These are phyloP conservation scores for Esox niger DNA, from an alignment of 2,113 vertebrate genomes.

Conservation along the genomic window DNA sequence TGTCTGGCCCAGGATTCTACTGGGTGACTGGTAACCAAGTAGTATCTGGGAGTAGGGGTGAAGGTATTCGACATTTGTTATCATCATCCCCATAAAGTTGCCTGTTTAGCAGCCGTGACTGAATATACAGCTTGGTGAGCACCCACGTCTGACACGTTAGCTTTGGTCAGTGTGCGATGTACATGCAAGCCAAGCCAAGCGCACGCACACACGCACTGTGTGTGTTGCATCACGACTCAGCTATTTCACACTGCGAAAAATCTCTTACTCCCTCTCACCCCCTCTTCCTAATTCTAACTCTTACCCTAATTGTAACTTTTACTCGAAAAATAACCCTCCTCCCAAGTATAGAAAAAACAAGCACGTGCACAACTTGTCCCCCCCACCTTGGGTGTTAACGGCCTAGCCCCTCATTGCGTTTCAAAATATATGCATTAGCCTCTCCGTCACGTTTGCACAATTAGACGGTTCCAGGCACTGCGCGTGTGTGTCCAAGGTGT, in stretches of 20 bases:
- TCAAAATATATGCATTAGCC: constrained; percentile 37
- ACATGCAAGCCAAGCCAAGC: constrained; percentile 56
- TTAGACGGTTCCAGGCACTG: constrained; percentile 23
- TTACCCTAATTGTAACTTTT: too few relatives aligned
- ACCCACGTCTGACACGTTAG: too few relatives aligned
- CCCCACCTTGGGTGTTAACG: constrained; percentile 11
- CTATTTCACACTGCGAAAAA: not conserved
- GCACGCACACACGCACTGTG: constrained; percentile 13
- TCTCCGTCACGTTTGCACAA: constrained; percentile 48
- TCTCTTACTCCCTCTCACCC: not conserved
- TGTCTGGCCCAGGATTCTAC: constrained; percentile 9
- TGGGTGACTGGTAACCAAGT: constrained; percentile 28
- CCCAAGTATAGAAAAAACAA: not conserved
- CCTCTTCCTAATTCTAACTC: too few relatives aligned
- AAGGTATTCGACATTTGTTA: constrained; percentile 35
- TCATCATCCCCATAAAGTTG: not conserved
- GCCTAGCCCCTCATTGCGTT: constrained; percentile 9
- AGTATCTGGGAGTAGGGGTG: constrained; percentile 67
- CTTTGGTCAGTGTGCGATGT: too few relatives aligned
- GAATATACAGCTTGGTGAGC: too few relatives aligned
- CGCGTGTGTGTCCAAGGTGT: constrained; percentile 36
- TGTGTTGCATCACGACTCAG: constrained; percentile 1
- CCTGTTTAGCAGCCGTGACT: constrained; percentile 50
- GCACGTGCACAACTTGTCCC: constrained; percentile 12
- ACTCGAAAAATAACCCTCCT: too few relatives aligned